phyloP scores from a whole-genome alignment of 2,797 vertebrate genomes.

The Liasis olivaceus region DNA sequence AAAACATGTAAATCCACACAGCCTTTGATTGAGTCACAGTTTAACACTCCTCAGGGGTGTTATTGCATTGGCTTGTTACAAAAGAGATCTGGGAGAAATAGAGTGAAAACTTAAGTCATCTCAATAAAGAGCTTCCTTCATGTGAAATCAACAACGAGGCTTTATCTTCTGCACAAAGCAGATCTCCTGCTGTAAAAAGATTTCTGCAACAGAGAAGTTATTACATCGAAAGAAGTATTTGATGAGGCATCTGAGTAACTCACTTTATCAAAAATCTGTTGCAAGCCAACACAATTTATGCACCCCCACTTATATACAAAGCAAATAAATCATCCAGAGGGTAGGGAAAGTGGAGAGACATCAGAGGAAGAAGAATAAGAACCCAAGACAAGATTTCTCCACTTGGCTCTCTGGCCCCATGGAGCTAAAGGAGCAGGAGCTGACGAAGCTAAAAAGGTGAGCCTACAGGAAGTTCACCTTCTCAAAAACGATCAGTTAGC shows the following conservation, averaged over 20 bases:
- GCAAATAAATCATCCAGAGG: conserved; percentile 10
- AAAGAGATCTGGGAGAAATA: not conserved
- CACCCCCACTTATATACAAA: not conserved
- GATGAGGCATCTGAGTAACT: conserved; percentile 21
- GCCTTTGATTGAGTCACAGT: not conserved
- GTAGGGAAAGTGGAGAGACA: too few species aligned
- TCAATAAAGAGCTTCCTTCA: not conserved
- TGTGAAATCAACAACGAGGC: conserved; percentile 10
- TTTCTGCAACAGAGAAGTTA: conserved; percentile 9
- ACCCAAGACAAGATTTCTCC: not conserved
- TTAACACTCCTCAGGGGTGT: not conserved
- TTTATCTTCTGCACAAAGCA: conserved; percentile 16
- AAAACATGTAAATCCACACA: not conserved
- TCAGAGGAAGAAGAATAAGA: not conserved
- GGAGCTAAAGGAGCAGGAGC: not conserved
- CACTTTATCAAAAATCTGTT: conserved; percentile 16
- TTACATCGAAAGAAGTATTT: conserved; percentile 22
- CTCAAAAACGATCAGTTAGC: not conserved
- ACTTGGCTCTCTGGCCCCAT: not conserved
- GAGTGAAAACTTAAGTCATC: not conserved
- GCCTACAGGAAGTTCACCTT: not conserved
- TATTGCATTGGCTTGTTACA: not conserved
- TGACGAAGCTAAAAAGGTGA: not conserved
- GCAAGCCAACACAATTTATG: not conserved
- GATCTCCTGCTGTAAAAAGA: conserved; percentile 8